A percentile compares a stretch with the other conserved stretches of the same genome.
Conservation (phyloP, 2,797 vertebrate species). For the Semaprochilodus insignis region DNA sequence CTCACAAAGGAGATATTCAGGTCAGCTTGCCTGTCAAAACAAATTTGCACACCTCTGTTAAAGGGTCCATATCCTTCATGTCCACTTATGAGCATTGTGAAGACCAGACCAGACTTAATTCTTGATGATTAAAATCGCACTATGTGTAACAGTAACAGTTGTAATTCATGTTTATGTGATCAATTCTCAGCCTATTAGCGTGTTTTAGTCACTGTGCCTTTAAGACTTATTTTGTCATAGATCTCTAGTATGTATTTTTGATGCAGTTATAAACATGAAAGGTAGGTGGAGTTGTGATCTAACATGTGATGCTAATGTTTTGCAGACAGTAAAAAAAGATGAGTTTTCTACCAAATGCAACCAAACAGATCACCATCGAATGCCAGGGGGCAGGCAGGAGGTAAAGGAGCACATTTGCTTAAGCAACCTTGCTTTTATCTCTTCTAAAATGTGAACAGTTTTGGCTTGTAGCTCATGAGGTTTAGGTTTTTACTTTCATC, state of each 20-base stretch:
- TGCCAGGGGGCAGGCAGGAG: constrained; percentile 97
- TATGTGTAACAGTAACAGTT: no score
- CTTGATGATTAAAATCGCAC: no score
- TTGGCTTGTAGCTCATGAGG: background rate
- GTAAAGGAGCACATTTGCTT: constrained; percentile 70
- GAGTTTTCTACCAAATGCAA: constrained; percentile 99
- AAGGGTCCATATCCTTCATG: background rate
- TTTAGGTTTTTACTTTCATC: background rate
- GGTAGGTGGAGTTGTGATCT: background rate
- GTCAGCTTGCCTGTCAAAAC: constrained; percentile 67
- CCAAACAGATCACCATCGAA: constrained; percentile 96
- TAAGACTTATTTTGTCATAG: background rate
- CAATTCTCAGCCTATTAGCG: no score
- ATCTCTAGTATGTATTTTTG: background rate
- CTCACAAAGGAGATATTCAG: constrained; percentile 97
- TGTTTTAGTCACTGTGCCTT: background rate
- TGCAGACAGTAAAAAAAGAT: constrained; percentile 92
- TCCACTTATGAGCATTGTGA: no score
- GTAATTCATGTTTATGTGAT: no score
- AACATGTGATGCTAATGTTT: constrained; percentile 2
- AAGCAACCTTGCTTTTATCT: background rate
- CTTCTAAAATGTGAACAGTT: background rate
- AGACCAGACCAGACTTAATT: no score
- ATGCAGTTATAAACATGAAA: background rate
- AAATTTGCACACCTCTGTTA: background rate